Evolutionary conservation across 2,888 invertebrate genomes (phyloP).

Genomic region (Dryomyza anilis): DNA sequence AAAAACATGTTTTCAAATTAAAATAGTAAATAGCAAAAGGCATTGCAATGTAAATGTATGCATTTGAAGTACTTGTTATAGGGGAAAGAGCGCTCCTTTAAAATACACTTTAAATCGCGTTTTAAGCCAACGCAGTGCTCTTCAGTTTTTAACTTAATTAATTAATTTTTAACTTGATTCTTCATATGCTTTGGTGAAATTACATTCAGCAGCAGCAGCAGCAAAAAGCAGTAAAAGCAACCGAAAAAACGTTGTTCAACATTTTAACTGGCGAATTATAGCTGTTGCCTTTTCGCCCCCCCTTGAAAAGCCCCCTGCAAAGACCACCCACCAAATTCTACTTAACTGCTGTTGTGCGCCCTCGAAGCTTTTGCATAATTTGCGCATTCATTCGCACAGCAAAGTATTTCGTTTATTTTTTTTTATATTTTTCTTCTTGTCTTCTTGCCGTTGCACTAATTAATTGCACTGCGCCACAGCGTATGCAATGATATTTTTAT

Average conservation of each 20-base stretch:
- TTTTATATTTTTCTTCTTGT: conserved; percentile 1
- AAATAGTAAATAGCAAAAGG: too few relatives aligned
- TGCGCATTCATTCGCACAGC: too few relatives aligned
- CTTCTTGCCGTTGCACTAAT: conserved; percentile 8
- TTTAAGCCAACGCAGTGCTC: too few relatives aligned
- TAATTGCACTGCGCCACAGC: conserved; percentile 21
- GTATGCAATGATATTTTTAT: conserved; percentile 15
- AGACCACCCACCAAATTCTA: neutral
- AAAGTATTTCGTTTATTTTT: too few relatives aligned
- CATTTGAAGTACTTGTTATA: too few relatives aligned
- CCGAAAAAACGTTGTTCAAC: neutral
- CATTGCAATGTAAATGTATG: too few relatives aligned
- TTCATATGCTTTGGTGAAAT: neutral
- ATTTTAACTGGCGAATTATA: neutral
- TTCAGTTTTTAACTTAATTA: too few relatives aligned
- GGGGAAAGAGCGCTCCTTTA: too few relatives aligned
- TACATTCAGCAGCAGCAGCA: neutral
- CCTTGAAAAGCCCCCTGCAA: neutral
- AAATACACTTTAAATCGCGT: too few relatives aligned
- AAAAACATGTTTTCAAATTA: too few relatives aligned
- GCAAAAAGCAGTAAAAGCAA: conserved; percentile 2
- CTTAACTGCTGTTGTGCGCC: neutral
- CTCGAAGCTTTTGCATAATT: neutral
- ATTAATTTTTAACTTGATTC: conserved; percentile 1
- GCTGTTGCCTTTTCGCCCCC: too few relatives aligned